Evolutionary conservation across 2,113 vertebrate species (phyloP).

Genomic region (Equus przewalskii): DNA sequence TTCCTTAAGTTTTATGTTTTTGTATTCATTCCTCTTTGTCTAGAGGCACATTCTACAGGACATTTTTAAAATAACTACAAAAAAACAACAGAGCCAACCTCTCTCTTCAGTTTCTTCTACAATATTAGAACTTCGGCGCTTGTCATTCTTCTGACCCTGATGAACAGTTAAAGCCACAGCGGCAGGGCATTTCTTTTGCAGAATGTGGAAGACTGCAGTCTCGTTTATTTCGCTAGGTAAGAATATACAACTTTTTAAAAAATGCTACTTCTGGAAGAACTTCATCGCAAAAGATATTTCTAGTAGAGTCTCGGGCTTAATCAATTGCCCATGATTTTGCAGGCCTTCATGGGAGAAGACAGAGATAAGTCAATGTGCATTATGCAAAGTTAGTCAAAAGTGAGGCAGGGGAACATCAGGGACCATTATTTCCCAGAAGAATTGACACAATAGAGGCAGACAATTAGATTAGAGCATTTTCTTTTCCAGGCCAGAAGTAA

Average conservation of each 20-base stretch:
- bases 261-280: background rate
- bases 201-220: background rate
- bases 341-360: slow-evolving; percentile 56
- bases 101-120: slow-evolving; percentile 55
- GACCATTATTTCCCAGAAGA: slow-evolving; percentile 36
- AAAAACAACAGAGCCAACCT: background rate
- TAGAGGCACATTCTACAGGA: slow-evolving; percentile 26
- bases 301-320: slow-evolving; percentile 15
- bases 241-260: slow-evolving; percentile 17
- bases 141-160: background rate
- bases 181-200: background rate
- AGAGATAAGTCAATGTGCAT: background rate
- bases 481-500: slow-evolving; percentile 48
- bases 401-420: background rate
- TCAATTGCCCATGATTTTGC: slow-evolving; percentile 22
- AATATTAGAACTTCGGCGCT: slow-evolving; percentile 22
- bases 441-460: background rate
- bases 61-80: slow-evolving; percentile 36
- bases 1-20: slow-evolving; percentile 23
- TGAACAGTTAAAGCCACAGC: background rate
- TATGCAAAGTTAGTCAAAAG: slow-evolving; percentile 56
- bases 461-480: slow-evolving; percentile 59
- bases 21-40: slow-evolving; percentile 9
- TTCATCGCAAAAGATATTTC: slow-evolving; percentile 71
- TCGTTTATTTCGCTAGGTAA: slow-evolving; percentile 61